Percentiles rank a stretch among this genome's conserved stretches.
Conservation (phyloP, 1,140 invertebrate genomes). For the Philopotamus ludificatus region DNA sequence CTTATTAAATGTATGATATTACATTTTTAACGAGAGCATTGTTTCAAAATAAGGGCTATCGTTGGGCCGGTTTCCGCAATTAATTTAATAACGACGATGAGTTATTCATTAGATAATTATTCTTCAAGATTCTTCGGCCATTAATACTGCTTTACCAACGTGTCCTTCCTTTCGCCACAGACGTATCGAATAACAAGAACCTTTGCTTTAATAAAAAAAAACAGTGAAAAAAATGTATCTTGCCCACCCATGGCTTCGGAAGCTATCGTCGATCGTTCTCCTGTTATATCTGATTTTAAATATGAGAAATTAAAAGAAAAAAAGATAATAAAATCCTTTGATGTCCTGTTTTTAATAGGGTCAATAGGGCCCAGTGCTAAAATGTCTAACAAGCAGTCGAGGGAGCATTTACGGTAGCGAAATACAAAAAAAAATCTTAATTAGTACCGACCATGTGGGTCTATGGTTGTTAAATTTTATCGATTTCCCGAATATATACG, state of each 20-base stretch:
- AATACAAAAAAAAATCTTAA: too few species aligned
- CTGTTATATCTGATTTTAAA: neutral
- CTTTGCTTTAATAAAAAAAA: neutral
- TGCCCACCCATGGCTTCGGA: neutral
- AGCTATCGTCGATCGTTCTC: neutral
- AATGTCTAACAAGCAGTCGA: too few species aligned
- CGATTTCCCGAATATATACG: too few species aligned
- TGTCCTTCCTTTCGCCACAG: neutral
- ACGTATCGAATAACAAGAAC: neutral
- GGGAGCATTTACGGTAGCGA: too few species aligned
- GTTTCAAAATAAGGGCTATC: neutral
- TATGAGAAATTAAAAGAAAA: too few species aligned
- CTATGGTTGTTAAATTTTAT: too few species aligned
- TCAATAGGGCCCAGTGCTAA: too few species aligned
- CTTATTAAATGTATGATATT: neutral
- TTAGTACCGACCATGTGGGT: too few species aligned
- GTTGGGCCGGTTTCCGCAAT: neutral
- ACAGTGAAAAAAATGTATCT: neutral
- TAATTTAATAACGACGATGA: neutral
- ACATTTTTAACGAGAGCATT: neutral
- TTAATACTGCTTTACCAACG: neutral
- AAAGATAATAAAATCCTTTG: too few species aligned
- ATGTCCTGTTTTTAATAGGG: too few species aligned
- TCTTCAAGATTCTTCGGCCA: neutral
- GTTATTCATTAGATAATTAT: neutral